Conservation (phyloP, 2,888 invertebrate species). For the Caenorhabditis angaria region DNA sequence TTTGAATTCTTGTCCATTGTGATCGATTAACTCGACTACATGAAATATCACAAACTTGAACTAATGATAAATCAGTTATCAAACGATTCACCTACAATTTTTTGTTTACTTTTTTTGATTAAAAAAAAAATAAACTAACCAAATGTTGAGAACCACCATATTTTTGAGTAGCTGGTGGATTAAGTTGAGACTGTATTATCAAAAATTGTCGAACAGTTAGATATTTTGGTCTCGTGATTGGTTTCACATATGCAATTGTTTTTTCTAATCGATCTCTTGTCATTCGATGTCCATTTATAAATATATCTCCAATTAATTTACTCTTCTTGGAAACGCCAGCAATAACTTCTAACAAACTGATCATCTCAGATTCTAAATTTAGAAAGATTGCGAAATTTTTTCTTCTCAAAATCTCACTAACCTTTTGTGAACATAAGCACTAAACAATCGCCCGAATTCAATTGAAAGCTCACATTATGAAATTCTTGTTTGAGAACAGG, state of each 20-base stretch:
- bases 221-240: conserved; percentile 76
- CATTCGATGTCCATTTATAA: conserved; percentile 87
- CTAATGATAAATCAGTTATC: conserved; percentile 89
- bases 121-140: conserved; percentile 10
- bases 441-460: conserved; percentile 87
- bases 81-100: conserved; percentile 82
- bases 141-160: conserved; percentile 63
- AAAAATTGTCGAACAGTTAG: conserved; percentile 90
- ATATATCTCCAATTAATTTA: conserved; percentile 80
- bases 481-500: conserved; percentile 76
- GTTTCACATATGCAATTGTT: conserved; percentile 74
- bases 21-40: conserved; percentile 87
- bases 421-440: conserved; percentile 85
- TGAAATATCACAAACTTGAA: conserved; percentile 87
- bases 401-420: conserved; percentile 48
- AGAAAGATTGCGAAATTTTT: background rate
- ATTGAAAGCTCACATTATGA: conserved; percentile 85
- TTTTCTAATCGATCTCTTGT: conserved; percentile 79
- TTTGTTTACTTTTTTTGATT: background rate
- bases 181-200: conserved; percentile 14
- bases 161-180: conserved; percentile 48
- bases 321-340: conserved; percentile 79
- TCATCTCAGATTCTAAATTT: conserved; percentile 81
- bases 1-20: conserved; percentile 85
- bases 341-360: conserved; percentile 84